Evolutionary conservation across 2,797 vertebrate genomes (phyloP), one percentile per base, ranked within the genome.

Genomic region (Nasua narica): DNA sequence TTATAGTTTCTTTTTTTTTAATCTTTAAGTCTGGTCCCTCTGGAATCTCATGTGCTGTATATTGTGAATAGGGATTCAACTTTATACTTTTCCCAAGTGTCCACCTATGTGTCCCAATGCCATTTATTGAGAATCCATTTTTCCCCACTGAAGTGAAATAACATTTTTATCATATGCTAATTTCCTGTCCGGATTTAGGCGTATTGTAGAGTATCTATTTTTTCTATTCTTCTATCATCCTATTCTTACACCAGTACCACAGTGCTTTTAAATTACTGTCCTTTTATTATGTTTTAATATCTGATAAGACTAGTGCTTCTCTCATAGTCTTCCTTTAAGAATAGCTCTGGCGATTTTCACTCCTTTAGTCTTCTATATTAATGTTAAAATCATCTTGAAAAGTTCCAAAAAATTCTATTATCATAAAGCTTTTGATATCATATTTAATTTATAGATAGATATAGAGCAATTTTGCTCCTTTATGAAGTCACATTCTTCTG

Each of bases 401-500:
- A 76, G 48, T 85, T 81, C 72, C 79, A 25, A 67, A 62, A 81
- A 69, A 40, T 60, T 92, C 23, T 89, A 52, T 78, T 32, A 18
- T 72, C n/a, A 16, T 74, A 56, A 46, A 74, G 25, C 46, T 50
- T 94, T 85, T 18, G 54, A 46, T 23, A 78, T 46, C 12, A 18
- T 93, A 72, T 90, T 85, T 82, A 72, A 74, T 72, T 87, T 83
- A 58, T 35, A 72, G 52, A 78, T 90, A 79, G 15, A 52, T 35
- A 11, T 54, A 48, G 48, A 23, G 62, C 78, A n/a, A 90, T 67
- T 90, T 82, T 90, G 40, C 40, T 78, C 77, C 62, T 93, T 79
- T 87, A 90, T 83, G 54, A 94, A 87, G 52, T 72, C 87, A 82
- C 40, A 72, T 52, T 87, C 88, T 79, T 52, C 35, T 81, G 72